Conservation (phyloP, 2,113 vertebrate genomes). For the Tricholaema leucomelas region DNA sequence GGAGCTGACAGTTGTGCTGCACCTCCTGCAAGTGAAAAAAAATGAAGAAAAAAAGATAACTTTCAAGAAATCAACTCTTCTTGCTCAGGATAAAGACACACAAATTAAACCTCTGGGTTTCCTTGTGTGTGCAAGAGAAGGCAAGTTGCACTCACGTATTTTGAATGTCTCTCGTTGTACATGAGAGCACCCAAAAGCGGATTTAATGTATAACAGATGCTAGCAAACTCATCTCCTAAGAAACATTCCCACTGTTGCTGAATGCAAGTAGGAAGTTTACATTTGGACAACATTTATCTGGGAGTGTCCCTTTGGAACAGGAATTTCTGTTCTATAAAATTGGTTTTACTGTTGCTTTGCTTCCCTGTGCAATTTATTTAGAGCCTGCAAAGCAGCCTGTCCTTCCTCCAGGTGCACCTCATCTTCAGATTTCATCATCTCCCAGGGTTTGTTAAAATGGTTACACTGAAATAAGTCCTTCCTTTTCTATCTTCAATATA, state of each 20-base stretch:
- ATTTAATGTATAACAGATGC: not conserved
- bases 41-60: not conserved
- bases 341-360: not conserved
- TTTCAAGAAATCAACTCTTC: not conserved
- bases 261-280: not conserved
- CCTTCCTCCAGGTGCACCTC: not conserved
- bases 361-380: not conserved
- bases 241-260: not conserved
- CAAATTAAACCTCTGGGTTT: not conserved
- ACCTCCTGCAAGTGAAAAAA: conserved; percentile 84
- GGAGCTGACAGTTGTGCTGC: conserved; percentile 95
- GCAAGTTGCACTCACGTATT: not conserved
- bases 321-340: not conserved
- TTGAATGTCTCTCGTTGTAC: not conserved
- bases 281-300: not conserved
- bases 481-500: not conserved
- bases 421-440: not conserved
- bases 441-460: not conserved
- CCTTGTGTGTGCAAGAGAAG: not conserved
- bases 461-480: not conserved
- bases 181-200: not conserved
- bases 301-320: not conserved
- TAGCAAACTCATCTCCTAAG: not conserved
- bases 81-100: not conserved
- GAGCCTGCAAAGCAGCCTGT: not conserved